phyloP scores from a whole-genome alignment of 2,888 invertebrate genomes.

The Drosophila nr. perissopoda region DNA sequence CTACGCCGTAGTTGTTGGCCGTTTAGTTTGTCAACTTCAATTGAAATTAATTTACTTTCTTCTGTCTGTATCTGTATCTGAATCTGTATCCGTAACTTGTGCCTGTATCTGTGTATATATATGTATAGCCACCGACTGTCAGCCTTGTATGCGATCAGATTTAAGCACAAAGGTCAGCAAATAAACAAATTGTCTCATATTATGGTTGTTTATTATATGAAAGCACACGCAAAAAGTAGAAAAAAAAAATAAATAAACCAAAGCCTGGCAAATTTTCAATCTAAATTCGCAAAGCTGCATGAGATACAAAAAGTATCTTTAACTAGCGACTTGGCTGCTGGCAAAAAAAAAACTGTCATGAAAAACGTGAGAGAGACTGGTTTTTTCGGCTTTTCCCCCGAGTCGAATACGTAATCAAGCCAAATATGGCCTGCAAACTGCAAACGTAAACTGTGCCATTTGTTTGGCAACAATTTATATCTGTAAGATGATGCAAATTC shows the following conservation, averaged over 20 bases:
- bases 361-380: constrained; percentile 42
- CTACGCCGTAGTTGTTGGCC: constrained; percentile 76
- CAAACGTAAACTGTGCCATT: constrained; percentile 56
- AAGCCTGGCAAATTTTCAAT: constrained; percentile 27
- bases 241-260: constrained; percentile 16
- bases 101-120: constrained; percentile 23
- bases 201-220: constrained; percentile 53
- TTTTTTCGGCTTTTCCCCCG: constrained; percentile 34
- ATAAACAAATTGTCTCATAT: constrained; percentile 76
- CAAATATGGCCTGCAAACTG: constrained; percentile 42
- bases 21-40: constrained; percentile 78
- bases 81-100: constrained; percentile 28
- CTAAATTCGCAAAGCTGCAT: constrained; percentile 32
- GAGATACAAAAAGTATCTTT: constrained; percentile 26
- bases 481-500: constrained; percentile 44
- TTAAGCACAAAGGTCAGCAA: constrained; percentile 82
- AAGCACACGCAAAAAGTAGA: not conserved
- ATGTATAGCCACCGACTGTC: constrained; percentile 57
- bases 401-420: constrained; percentile 21
- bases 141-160: constrained; percentile 84
- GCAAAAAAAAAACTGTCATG: constrained; percentile 34
- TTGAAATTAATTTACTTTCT: constrained; percentile 82
- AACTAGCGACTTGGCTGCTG: constrained; percentile 6
- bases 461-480: constrained; percentile 11
- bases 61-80: constrained; percentile 43